phyloP scores from a whole-genome alignment of 1,140 invertebrate genomes.

The Cardiocondyla obscurior region DNA sequence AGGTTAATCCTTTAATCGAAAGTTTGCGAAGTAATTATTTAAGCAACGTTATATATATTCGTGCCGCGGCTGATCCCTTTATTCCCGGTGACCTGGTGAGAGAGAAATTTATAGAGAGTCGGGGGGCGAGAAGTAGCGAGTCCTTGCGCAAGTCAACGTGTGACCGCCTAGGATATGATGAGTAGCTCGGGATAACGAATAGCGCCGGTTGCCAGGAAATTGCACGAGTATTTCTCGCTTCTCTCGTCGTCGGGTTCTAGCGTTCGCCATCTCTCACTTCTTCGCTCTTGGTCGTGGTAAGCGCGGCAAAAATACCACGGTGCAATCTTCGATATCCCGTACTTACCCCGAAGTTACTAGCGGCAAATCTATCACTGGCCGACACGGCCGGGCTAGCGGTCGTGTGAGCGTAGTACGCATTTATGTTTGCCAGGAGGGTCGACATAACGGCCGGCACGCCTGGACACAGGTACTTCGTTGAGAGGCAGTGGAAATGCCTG shows the following conservation, averaged over 20 bases:
- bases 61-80: conserved; percentile 27
- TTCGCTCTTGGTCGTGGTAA: neutral
- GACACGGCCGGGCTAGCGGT: conserved; percentile 99
- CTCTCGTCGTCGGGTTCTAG: conserved; percentile 11
- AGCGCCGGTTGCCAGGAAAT: conserved; percentile 72
- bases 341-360: conserved; percentile 99
- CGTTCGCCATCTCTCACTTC: neutral
- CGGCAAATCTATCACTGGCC: conserved; percentile 99
- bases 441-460: conserved; percentile 99
- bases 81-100: conserved; percentile 7
- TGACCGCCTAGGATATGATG: neutral
- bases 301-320: neutral
- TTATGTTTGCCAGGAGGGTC: conserved; percentile 99
- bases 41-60: conserved; percentile 8
- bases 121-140: neutral
- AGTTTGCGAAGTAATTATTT: conserved; percentile 47
- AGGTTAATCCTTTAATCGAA: conserved; percentile 11
- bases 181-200: conserved; percentile 72
- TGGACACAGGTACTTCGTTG: conserved; percentile 99
- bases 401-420: conserved; percentile 99
- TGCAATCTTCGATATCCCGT: conserved; percentile 11
- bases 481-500: conserved; percentile 99
- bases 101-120: conserved; percentile 49
- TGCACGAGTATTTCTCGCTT: conserved; percentile 72
- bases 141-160: neutral